Conservation (phyloP, 2,888 invertebrate genomes). For the Ochropleura leucogaster region DNA sequence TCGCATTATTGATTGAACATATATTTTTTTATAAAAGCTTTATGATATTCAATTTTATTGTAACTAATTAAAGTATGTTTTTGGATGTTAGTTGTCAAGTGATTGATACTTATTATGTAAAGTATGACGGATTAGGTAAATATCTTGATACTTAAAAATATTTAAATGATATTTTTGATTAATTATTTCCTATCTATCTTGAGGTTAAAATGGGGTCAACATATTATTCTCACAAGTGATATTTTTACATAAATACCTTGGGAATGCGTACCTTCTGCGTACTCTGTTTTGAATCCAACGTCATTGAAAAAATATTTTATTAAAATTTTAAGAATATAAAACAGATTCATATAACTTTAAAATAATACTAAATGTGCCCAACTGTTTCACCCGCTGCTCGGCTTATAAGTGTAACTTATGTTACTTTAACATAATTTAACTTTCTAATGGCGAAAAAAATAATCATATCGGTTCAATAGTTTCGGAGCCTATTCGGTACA, state of each 20-base stretch:
- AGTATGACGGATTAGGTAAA: slow-evolving; percentile 83
- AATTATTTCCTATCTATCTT: slow-evolving; percentile 80
- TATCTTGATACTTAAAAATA: slow-evolving; percentile 66
- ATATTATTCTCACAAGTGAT: slow-evolving; percentile 69
- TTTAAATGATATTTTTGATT: slow-evolving; percentile 76
- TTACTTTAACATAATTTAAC: too few relatives aligned
- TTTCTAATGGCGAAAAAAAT: too few relatives aligned
- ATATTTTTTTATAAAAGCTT: background rate
- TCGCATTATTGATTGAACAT: background rate
- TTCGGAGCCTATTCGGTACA: too few relatives aligned
- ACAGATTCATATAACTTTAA: background rate
- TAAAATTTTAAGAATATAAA: background rate
- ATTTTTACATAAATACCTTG: slow-evolving; percentile 76
- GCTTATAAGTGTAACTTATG: too few relatives aligned
- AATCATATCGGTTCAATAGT: too few relatives aligned
- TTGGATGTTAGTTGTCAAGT: slow-evolving; percentile 10
- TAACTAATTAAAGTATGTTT: slow-evolving; percentile 17
- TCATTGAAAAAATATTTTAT: slow-evolving; percentile 41
- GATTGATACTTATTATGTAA: slow-evolving; percentile 65
- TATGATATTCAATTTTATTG: slow-evolving; percentile 8
- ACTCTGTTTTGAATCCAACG: slow-evolving; percentile 5
- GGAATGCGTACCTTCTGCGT: slow-evolving; percentile 63
- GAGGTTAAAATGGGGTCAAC: slow-evolving; percentile 67
- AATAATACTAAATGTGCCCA: too few relatives aligned
- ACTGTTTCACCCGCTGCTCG: too few relatives aligned